Evolutionary conservation across 2,888 invertebrate species (phyloP), one percentile per base, ranked within the genome.

Genomic region (Diaperis boleti): DNA sequence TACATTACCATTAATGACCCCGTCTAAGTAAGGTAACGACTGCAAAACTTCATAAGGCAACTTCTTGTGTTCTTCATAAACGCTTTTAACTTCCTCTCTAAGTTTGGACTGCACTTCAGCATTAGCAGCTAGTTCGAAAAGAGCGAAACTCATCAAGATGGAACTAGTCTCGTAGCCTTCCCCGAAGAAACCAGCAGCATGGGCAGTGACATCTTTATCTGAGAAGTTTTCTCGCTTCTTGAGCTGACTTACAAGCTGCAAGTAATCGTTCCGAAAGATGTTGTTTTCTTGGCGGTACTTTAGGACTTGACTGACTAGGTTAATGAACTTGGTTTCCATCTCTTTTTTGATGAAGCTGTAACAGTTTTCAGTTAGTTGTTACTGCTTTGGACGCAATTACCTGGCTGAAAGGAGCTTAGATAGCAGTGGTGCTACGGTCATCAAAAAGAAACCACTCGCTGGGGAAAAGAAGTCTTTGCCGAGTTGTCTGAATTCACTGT

Each of bases 81-180:
- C 69, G 0, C 61, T 42, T 1, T 73, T 65, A 3, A 85, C 73
- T 72, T 85, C 83, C 1, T 72, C 10, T 4, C 80, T 73, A 3
- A 84, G 62, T 66, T 76, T 82, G 1, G 78, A 70, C 71, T 88
- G 88, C 0, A 85, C 76, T 0, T 80, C 72, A 1, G 76, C 79
- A 68, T 85, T 80, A 1, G 77, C 71, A 5, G 85, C 83, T 42
- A 87, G 67, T 70, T 85, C 83, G 68, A 80, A 85, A 6, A 85
- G 71, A 0, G 78, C 75, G 61, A 79, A 85, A 63, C 81, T 79
- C 72, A 85, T 75, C 2, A 82, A 81, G 10, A 82, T 80, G 3
- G 83, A 80, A 3, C 85, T 85, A 0, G 86, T 85, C 73, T 86
- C 86, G 59, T 82, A 85, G 1, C 86, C 86, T 22, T 85, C 86